Evolutionary conservation across 2,113 vertebrate genomes (phyloP).

Genomic region (Colossoma macropomum): DNA sequence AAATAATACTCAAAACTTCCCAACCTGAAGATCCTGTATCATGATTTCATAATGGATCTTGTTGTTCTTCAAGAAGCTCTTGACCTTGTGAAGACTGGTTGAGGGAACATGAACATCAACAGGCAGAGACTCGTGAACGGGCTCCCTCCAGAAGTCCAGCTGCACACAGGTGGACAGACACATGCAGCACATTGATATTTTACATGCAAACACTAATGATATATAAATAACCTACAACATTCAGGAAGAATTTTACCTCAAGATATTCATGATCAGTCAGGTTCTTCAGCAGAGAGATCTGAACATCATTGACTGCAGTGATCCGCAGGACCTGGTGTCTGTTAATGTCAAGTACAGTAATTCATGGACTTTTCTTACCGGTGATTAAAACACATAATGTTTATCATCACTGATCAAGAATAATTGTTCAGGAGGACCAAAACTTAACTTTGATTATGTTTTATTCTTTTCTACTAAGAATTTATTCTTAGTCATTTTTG

Average conservation of each 20-base stretch:
- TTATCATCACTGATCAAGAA: no score
- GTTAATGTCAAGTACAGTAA: neutral
- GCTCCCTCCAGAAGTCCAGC: slow-evolving; percentile 88
- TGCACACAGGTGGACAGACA: slow-evolving; percentile 54
- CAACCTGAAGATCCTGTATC: no score
- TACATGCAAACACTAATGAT: neutral
- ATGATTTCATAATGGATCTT: slow-evolving; percentile 78
- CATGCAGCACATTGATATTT: neutral
- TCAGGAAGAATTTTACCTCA: slow-evolving; percentile 72
- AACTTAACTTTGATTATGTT: no score
- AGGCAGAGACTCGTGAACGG: slow-evolving; percentile 63
- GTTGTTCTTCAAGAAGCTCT: slow-evolving; percentile 77
- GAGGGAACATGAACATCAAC: slow-evolving; percentile 83
- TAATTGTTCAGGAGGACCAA: no score
- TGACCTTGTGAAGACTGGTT: slow-evolving; percentile 75
- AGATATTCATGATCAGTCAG: slow-evolving; percentile 73
- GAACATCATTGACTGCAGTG: slow-evolving; percentile 68
- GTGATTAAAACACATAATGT: no score
- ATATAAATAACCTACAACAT: neutral
- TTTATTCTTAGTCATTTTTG: no score
- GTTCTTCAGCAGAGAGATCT: slow-evolving; percentile 76
- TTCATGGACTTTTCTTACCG: no score
- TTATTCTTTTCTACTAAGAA: no score
- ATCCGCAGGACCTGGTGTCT: slow-evolving; percentile 91
- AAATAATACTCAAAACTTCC: no score